phyloP scores from a whole-genome alignment of 2,797 vertebrate genomes.

The Lagorchestes hirsutus region DNA sequence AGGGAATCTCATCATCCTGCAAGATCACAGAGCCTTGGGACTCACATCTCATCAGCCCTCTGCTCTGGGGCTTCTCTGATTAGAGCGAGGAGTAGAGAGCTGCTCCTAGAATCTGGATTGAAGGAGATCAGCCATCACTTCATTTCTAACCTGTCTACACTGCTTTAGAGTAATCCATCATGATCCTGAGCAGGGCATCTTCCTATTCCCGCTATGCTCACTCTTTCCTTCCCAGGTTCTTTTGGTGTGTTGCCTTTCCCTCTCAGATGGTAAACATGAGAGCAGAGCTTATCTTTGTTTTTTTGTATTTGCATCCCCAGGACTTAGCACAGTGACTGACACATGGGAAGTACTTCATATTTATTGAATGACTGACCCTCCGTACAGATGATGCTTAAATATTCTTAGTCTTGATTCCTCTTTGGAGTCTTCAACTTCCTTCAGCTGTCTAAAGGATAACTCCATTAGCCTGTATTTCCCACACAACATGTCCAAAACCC shows the following conservation, averaged over 20 bases:
- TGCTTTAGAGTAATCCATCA: neutral
- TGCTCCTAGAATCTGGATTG: neutral
- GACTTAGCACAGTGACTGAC: neutral
- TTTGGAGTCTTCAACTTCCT: neutral
- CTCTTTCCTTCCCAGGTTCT: neutral
- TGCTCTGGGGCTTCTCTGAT: neutral
- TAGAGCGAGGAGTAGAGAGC: neutral
- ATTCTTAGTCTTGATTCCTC: neutral
- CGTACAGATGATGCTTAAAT: neutral
- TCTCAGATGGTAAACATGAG: neutral
- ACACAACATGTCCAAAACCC: neutral
- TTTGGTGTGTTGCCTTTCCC: neutral
- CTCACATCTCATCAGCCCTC: neutral
- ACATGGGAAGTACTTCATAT: neutral
- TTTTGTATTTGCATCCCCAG: no score
- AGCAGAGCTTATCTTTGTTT: neutral
- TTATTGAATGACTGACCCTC: neutral
- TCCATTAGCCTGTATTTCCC: neutral
- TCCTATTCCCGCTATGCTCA: neutral
- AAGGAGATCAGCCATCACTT: neutral
- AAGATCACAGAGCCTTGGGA: neutral
- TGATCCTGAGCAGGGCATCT: neutral
- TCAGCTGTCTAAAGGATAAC: neutral
- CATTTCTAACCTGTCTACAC: neutral
- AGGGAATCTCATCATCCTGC: neutral